Conservation (phyloP, 1,140 invertebrate genomes). For the Formica selysi region DNA sequence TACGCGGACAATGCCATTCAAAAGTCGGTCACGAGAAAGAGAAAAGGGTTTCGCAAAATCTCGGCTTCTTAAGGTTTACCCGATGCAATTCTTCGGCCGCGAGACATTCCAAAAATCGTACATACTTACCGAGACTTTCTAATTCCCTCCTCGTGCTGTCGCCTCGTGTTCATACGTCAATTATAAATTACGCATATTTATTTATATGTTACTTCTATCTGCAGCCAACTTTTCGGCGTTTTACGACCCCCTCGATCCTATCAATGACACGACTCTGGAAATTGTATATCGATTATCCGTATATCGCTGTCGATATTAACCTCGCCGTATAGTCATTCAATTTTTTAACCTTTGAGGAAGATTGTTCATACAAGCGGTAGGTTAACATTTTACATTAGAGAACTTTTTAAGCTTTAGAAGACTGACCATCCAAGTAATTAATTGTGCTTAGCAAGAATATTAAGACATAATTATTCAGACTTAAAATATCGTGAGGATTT, state of each 20-base stretch:
- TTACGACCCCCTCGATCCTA: not conserved
- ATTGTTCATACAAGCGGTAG: not conserved
- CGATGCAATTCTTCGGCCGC: constrained; percentile 44
- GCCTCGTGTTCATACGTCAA: not conserved
- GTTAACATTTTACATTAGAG: not conserved
- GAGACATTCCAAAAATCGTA: constrained; percentile 31
- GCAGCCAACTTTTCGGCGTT: not conserved
- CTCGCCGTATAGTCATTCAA: constrained; percentile 12
- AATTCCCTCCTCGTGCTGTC: constrained; percentile 7
- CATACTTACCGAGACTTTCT: constrained; percentile 30
- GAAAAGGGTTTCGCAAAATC: constrained; percentile 44
- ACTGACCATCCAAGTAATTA: too few species aligned
- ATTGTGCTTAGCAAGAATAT: too few species aligned
- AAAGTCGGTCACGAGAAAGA: constrained; percentile 50
- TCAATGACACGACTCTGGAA: not conserved
- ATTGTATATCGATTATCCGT: not conserved
- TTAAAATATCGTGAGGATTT: too few species aligned
- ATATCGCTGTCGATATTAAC: not conserved
- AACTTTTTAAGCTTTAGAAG: not conserved
- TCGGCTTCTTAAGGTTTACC: constrained; percentile 12
- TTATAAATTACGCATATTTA: not conserved
- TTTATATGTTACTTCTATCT: not conserved
- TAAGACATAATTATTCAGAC: too few species aligned
- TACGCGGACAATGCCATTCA: constrained; percentile 6
- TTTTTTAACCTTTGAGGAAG: constrained; percentile 30